Conservation (phyloP, 1,140 invertebrate genomes). For the Brachionus asplanchnoidis region DNA sequence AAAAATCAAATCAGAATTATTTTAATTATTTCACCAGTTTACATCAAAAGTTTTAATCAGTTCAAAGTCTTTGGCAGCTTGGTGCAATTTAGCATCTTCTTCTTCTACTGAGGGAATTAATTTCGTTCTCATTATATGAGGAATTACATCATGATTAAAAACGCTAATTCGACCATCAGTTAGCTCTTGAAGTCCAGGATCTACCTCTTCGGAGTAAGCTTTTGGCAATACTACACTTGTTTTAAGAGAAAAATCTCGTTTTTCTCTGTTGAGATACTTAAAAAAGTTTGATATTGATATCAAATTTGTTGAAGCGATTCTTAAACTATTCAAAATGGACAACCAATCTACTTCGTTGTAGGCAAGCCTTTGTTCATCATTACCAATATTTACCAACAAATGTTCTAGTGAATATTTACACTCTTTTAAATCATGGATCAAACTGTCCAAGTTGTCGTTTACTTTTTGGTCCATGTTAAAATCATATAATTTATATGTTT, state of each 20-base stretch:
- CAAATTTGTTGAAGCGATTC: conserved; percentile 33
- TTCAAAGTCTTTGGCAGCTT: conserved; percentile 37
- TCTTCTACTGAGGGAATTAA: conserved; percentile 28
- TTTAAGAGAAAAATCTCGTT: neutral
- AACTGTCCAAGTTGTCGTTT: neutral
- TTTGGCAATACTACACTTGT: conserved; percentile 32
- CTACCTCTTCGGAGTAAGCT: conserved; percentile 19
- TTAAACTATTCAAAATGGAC: conserved; percentile 3
- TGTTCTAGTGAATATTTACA: conserved; percentile 32
- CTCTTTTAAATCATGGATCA: conserved; percentile 37
- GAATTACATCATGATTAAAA: conserved; percentile 41
- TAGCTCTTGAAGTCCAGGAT: conserved; percentile 22
- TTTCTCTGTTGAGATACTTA: neutral
- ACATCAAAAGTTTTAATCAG: conserved; percentile 13
- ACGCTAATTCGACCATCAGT: conserved; percentile 18
- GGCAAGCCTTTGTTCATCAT: neutral
- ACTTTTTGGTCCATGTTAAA: conserved; percentile 15
- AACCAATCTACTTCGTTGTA: conserved; percentile 10
- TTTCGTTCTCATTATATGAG: conserved; percentile 38
- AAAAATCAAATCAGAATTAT: neutral
- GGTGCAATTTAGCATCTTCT: conserved; percentile 24
- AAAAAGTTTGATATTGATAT: conserved; percentile 38
- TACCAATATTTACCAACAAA: neutral
- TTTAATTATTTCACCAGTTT: neutral
- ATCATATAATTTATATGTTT: neutral